phyloP scores from a whole-genome alignment of 2,113 vertebrate genomes.

The Amphiprion ocellaris region DNA sequence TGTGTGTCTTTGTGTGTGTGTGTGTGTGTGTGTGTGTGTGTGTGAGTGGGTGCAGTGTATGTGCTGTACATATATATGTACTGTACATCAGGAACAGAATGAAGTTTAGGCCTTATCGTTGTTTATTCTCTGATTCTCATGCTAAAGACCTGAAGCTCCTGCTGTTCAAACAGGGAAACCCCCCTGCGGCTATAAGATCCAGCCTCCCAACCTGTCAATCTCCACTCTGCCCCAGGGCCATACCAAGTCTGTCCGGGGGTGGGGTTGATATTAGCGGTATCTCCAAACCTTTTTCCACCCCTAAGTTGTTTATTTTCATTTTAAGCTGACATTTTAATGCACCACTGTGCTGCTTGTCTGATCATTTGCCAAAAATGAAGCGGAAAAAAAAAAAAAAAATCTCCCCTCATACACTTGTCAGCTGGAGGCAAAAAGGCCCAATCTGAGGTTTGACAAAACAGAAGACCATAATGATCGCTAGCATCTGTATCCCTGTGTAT shows the following conservation, averaged over 20 bases:
- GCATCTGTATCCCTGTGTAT: constrained; percentile 58
- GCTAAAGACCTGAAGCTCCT: constrained; percentile 77
- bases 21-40: neutral
- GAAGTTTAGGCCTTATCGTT: constrained; percentile 74
- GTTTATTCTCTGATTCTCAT: constrained; percentile 81
- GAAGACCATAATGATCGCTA: constrained; percentile 62
- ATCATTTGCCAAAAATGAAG: constrained; percentile 73
- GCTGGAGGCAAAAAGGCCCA: constrained; percentile 67
- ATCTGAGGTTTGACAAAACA: constrained; percentile 67
- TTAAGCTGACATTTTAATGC: constrained; percentile 86
- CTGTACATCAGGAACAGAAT: constrained; percentile 23
- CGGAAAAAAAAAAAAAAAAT: constrained; percentile 36
- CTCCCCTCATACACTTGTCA: constrained; percentile 68
- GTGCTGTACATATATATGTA: neutral
- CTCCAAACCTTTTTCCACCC: constrained; percentile 74
- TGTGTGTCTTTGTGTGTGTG: neutral
- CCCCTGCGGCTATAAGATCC: constrained; percentile 75
- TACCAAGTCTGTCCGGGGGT: constrained; percentile 78
- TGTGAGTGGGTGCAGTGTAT: neutral
- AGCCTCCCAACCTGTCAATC: constrained; percentile 83
- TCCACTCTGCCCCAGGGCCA: constrained; percentile 75
- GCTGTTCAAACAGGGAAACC: constrained; percentile 67
- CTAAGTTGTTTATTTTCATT: constrained; percentile 84
- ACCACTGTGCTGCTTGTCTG: constrained; percentile 66
- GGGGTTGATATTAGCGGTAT: constrained; percentile 79